phyloP scores from a whole-genome alignment of 1,140 invertebrate species.

The Drosophila triauraria region DNA sequence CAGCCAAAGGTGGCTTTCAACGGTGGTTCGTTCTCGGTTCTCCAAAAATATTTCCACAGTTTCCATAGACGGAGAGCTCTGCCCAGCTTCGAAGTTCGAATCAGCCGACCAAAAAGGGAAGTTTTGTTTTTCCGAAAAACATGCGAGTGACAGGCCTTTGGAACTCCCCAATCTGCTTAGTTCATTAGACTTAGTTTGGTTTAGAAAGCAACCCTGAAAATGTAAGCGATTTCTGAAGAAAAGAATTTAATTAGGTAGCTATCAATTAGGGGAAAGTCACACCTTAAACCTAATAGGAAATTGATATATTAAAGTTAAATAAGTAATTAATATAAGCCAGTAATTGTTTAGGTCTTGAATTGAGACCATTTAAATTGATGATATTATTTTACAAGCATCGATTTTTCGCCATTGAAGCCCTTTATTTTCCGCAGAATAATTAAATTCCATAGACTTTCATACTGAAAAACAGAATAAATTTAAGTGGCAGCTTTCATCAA shows the following conservation, averaged over 20 bases:
- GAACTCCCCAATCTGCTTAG: background rate
- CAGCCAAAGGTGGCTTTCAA: conserved; percentile 19
- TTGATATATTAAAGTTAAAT: background rate
- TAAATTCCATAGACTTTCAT: too few species aligned
- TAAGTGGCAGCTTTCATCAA: too few species aligned
- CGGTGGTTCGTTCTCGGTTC: conserved; percentile 25
- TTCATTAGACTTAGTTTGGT: background rate
- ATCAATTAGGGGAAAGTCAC: too few species aligned
- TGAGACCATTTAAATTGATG: too few species aligned
- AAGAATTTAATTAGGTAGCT: background rate
- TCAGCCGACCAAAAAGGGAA: conserved; percentile 13
- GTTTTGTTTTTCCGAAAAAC: background rate
- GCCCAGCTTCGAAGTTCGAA: background rate
- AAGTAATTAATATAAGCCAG: too few species aligned
- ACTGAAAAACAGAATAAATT: too few species aligned
- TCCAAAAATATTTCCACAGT: conserved; percentile 26
- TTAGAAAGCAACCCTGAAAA: too few species aligned
- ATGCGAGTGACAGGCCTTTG: background rate
- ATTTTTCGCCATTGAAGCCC: too few species aligned
- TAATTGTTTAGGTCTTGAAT: too few species aligned
- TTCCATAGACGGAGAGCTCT: conserved; percentile 5
- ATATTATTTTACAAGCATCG: too few species aligned
- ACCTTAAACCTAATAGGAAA: background rate
- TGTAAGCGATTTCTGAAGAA: background rate
- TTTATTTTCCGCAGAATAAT: too few species aligned